Evolutionary conservation across 2,797 vertebrate species (phyloP).

Genomic region (Hapalemur alaotrensis): DNA sequence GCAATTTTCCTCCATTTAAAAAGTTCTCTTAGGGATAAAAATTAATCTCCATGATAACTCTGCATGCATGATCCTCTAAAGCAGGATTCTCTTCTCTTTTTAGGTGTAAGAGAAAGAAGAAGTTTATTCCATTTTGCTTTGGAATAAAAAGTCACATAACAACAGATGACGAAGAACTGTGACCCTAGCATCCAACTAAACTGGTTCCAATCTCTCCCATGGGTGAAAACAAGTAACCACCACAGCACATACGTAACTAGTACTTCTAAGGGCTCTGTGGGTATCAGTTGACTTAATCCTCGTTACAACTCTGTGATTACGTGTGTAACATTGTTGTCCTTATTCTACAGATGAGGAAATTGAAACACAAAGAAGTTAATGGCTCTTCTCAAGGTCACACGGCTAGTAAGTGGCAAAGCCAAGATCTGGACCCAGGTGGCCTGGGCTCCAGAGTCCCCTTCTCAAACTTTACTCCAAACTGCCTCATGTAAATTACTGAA

Average conservation of each 20-base stretch:
- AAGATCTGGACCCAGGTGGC: not conserved
- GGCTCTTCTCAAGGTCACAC: not conserved
- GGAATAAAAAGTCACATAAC: not conserved
- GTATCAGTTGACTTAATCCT: not conserved
- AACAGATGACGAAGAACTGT: not conserved
- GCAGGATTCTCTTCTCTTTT: not conserved
- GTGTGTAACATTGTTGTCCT: not conserved
- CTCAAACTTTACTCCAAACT: not conserved
- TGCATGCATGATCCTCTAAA: not conserved
- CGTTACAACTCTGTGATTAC: not conserved
- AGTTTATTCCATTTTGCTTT: not conserved
- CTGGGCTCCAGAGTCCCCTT: not conserved
- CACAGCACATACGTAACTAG: too few species aligned
- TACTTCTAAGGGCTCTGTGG: not conserved
- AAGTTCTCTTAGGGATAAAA: constrained; percentile 4
- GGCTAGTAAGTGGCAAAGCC: not conserved
- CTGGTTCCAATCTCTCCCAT: not conserved
- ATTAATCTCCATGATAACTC: not conserved
- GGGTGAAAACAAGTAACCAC: not conserved
- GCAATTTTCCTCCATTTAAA: not conserved
- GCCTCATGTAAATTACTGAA: not conserved
- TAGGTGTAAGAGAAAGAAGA: not conserved
- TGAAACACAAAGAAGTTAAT: not conserved
- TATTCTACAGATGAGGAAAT: not conserved
- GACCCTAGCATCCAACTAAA: not conserved